Conservation (phyloP, 2,113 vertebrate species). For the Actenoides lindsayi region DNA sequence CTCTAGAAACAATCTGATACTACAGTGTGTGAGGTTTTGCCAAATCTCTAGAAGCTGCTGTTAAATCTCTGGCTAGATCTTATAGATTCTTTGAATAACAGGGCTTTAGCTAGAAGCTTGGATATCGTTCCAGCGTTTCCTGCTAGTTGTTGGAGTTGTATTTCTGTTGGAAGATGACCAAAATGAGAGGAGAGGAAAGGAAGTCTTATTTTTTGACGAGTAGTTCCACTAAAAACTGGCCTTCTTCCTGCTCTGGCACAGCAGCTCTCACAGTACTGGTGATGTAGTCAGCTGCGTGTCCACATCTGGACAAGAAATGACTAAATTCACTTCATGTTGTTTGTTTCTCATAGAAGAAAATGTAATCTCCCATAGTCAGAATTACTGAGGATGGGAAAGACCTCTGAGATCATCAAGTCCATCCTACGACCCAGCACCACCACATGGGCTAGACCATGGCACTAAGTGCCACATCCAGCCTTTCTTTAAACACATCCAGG, state of each 20-base stretch:
- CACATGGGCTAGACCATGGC: too few species aligned
- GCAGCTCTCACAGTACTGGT: not conserved
- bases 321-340: not conserved
- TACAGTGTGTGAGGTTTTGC: not conserved
- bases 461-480: too few species aligned
- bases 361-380: accelerated
- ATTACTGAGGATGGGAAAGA: too few species aligned
- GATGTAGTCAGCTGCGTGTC: accelerated
- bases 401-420: too few species aligned
- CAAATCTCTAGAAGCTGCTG: conserved; percentile 45
- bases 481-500: too few species aligned
- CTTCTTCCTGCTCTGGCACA: not conserved
- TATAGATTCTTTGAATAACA: conserved; percentile 1
- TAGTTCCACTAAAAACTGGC: not conserved
- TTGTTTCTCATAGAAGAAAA: not conserved
- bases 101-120: conserved; percentile 51
- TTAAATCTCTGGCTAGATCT: conserved; percentile 28
- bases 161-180: conserved; percentile 44
- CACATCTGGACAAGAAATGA: not conserved
- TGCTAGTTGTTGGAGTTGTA: conserved; percentile 44
- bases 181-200: not conserved
- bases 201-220: conserved; percentile 11
- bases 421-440: too few species aligned
- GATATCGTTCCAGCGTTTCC: conserved; percentile 13
- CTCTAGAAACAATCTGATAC: not conserved